Conservation (phyloP, 1,140 invertebrate species). For the Sinella curviseta region DNA sequence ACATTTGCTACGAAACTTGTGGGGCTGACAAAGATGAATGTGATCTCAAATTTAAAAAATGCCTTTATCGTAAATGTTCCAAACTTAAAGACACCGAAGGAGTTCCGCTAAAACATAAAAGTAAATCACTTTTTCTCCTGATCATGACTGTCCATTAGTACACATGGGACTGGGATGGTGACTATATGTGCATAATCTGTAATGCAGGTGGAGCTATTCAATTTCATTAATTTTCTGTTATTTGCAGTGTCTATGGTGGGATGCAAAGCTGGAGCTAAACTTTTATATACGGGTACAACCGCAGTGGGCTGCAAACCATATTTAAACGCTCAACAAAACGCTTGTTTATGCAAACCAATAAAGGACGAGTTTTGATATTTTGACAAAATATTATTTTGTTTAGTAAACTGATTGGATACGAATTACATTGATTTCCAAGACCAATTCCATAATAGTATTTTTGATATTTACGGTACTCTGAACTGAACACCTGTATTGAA, state of each 20-base stretch:
- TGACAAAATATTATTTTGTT: too few relatives aligned
- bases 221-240: conserved; percentile 25
- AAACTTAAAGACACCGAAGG: conserved; percentile 32
- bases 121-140: conserved; percentile 32
- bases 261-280: conserved; percentile 79
- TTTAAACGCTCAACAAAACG: conserved; percentile 73
- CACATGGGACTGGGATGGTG: too few relatives aligned
- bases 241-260: conserved; percentile 57
- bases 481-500: too few relatives aligned
- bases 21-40: conserved; percentile 80
- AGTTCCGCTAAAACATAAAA: conserved; percentile 40
- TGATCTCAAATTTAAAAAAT: conserved; percentile 81
- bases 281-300: conserved; percentile 76
- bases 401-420: too few relatives aligned
- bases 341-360: conserved; percentile 69
- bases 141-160: too few relatives aligned
- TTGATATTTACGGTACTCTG: too few relatives aligned
- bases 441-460: too few relatives aligned
- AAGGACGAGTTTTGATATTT: conserved; percentile 13
- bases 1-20: conserved; percentile 87
- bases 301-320: conserved; percentile 80
- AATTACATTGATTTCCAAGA: too few relatives aligned
- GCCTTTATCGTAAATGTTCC: conserved; percentile 78
- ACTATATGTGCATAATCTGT: too few relatives aligned
- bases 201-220: too few relatives aligned